These are phyloP conservation scores for Orthonychiurus folsomi DNA, from an alignment of 2,888 invertebrate genomes.

Conservation along the genomic window DNA sequence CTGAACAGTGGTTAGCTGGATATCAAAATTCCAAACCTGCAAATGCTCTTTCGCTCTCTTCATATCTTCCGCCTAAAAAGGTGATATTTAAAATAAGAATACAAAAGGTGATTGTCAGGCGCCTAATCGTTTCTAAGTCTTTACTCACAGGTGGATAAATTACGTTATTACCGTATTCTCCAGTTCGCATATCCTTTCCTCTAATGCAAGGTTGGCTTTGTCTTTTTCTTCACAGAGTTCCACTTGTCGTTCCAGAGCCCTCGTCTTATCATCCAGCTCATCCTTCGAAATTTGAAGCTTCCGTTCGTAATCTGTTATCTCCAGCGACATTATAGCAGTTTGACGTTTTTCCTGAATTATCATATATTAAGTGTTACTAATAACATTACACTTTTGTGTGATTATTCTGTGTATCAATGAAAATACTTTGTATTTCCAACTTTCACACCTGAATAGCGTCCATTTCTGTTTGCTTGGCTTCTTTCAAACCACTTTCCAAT, in stretches of 20 bases:
- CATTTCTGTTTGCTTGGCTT: constrained; percentile 27
- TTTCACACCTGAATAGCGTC: constrained; percentile 23
- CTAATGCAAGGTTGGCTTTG: constrained; percentile 21
- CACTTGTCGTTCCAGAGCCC: constrained; percentile 23
- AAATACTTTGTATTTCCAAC: background rate
- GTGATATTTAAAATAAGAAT: too few species aligned
- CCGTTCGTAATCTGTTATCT: constrained; percentile 39
- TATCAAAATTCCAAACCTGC: too few species aligned
- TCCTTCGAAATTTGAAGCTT: constrained; percentile 34
- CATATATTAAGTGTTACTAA: background rate
- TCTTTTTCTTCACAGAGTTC: constrained; percentile 18
- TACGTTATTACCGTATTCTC: constrained; percentile 3
- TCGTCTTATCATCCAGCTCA: constrained; percentile 28
- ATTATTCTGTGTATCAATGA: background rate
- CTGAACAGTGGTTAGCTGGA: too few species aligned
- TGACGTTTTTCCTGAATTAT: constrained; percentile 32
- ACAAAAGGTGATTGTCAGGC: too few species aligned
- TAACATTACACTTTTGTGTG: background rate
- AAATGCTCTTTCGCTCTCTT: background rate
- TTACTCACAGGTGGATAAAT: too few species aligned
- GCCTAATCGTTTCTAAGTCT: too few species aligned
- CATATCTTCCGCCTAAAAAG: background rate
- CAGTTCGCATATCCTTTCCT: constrained; percentile 16
- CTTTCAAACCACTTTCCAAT: constrained; percentile 36
- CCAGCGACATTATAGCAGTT: constrained; percentile 33